Evolutionary conservation across 2,888 invertebrate species (phyloP).

Genomic region (Emesis russula): DNA sequence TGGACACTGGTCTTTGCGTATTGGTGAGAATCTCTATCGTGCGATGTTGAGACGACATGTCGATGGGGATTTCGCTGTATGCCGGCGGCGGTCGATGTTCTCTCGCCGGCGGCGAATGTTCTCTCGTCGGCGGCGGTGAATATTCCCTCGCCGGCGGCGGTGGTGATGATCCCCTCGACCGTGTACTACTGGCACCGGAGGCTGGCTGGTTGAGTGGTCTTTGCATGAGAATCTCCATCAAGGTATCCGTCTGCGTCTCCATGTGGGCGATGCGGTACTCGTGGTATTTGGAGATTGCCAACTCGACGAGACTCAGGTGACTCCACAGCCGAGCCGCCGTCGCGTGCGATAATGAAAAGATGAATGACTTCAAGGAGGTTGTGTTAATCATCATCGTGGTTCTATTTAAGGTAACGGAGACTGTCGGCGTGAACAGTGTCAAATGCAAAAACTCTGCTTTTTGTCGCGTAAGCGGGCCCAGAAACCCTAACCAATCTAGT

Average conservation of each 20-base stretch:
- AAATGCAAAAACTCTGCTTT: not conserved
- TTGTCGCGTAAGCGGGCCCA: not conserved
- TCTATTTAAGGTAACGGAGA: not conserved
- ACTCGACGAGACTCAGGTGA: too few species aligned
- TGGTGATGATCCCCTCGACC: too few species aligned
- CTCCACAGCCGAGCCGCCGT: not conserved
- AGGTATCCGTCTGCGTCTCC: too few species aligned
- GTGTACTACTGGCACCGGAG: too few species aligned
- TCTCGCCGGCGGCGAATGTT: not conserved
- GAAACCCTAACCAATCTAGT: too few species aligned
- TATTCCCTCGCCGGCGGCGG: too few species aligned
- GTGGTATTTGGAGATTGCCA: too few species aligned
- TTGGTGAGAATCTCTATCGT: too few species aligned
- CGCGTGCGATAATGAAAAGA: not conserved
- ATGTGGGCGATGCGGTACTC: too few species aligned
- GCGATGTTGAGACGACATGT: too few species aligned
- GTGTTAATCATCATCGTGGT: not conserved
- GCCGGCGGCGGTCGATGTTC: not conserved
- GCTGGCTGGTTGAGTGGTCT: not conserved
- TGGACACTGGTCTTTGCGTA: too few species aligned
- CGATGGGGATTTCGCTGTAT: not conserved
- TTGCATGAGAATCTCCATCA: not conserved
- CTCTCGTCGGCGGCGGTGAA: too few species aligned
- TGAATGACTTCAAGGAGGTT: not conserved
- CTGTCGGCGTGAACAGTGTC: not conserved